Conservation (phyloP, 2,113 vertebrate species). For the Thalassoma bifasciatum region DNA sequence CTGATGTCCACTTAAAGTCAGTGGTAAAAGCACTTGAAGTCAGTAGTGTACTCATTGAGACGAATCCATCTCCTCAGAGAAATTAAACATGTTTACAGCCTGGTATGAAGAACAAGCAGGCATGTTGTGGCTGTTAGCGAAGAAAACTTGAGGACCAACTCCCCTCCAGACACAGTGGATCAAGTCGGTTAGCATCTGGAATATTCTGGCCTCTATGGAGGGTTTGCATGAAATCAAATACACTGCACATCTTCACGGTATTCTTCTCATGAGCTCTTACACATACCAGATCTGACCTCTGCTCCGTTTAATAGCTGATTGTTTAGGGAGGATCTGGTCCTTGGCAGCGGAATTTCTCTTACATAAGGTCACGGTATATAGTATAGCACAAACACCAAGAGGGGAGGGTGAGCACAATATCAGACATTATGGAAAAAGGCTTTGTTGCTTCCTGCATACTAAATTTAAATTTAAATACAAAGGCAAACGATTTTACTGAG, state of each 20-base stretch:
- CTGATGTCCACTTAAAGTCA: too few relatives aligned
- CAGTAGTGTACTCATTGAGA: too few relatives aligned
- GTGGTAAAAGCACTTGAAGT: too few relatives aligned
- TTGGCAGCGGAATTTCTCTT: constrained; percentile 26
- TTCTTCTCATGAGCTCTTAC: constrained; percentile 2
- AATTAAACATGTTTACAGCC: too few relatives aligned
- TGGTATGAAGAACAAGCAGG: too few relatives aligned
- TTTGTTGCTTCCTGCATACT: neutral
- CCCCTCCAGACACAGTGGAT: neutral
- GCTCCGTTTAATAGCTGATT: constrained; percentile 22
- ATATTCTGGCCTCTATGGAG: neutral
- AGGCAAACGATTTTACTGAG: neutral
- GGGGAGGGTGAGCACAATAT: neutral
- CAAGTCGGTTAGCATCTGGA: neutral
- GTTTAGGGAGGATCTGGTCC: constrained; percentile 4
- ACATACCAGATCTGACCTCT: constrained; percentile 7
- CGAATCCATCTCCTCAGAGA: too few relatives aligned
- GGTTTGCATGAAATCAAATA: constrained; percentile 9
- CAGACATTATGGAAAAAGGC: neutral
- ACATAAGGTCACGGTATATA: constrained; percentile 31
- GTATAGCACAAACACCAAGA: constrained; percentile 9
- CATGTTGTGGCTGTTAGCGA: too few relatives aligned
- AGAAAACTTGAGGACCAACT: too few relatives aligned
- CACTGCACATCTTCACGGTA: neutral
- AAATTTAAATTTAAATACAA: neutral